Conservation (phyloP, 2,113 vertebrate genomes). For the Ceratotherium simum region DNA sequence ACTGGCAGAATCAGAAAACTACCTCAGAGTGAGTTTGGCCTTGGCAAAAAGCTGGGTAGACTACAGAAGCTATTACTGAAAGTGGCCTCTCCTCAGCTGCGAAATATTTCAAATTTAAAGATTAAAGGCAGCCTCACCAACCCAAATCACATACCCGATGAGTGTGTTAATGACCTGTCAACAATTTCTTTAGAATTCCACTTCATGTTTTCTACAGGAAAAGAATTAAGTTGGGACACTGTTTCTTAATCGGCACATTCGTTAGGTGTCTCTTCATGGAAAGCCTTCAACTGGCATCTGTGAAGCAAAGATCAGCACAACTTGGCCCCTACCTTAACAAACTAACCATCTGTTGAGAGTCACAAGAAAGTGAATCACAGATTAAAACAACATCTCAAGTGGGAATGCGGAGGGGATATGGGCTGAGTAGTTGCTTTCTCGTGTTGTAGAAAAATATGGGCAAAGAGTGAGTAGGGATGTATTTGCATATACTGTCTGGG, state of each 20-base stretch:
- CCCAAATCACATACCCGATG: not conserved
- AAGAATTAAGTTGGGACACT: not conserved
- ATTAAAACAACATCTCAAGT: not conserved
- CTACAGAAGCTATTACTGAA: not conserved
- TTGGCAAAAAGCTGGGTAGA: not conserved
- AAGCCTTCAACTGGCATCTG: not conserved
- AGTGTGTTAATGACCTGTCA: constrained; percentile 34
- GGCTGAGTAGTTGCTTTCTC: not conserved
- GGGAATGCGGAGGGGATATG: not conserved
- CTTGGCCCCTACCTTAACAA: not conserved
- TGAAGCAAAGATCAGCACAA: not conserved
- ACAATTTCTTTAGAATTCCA: constrained; percentile 47
- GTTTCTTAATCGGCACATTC: constrained; percentile 6
- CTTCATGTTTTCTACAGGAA: constrained; percentile 1
- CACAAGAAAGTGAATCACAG: not conserved
- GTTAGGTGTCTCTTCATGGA: constrained; percentile 2
- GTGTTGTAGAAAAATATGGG: not conserved
- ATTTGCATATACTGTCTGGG: not conserved
- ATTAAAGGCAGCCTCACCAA: constrained; percentile 51
- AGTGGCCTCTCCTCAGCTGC: not conserved
- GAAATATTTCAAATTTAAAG: constrained; percentile 47
- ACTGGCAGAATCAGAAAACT: not conserved
- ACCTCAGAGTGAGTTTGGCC: not conserved
- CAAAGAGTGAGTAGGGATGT: not conserved
- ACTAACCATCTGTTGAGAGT: not conserved